A percentile compares a stretch with the other conserved stretches of the same genome.
Conservation (phyloP, 2,888 invertebrate genomes). For the Yponomeuta sedellus region DNA sequence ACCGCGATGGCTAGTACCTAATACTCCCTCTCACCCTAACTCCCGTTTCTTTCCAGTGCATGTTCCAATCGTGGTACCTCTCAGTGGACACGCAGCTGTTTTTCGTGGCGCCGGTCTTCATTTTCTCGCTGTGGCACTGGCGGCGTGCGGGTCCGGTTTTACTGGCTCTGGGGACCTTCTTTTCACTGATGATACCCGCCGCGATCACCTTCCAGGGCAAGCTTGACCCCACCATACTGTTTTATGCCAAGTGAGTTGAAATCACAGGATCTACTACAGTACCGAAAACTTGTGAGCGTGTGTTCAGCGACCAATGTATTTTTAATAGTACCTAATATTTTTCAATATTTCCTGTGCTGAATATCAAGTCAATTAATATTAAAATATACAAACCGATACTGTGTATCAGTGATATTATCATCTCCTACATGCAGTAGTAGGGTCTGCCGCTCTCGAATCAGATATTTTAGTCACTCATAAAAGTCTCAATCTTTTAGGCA, state of each 20-base stretch:
- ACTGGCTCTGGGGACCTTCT: slow-evolving; percentile 59
- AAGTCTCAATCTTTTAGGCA: too few species aligned
- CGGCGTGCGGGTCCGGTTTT: slow-evolving; percentile 74
- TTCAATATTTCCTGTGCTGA: not conserved
- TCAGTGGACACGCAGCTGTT: slow-evolving; percentile 80
- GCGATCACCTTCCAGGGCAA: slow-evolving; percentile 75
- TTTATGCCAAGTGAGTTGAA: slow-evolving; percentile 79
- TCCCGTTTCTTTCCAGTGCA: slow-evolving; percentile 71
- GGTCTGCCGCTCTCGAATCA: too few species aligned
- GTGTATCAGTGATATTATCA: too few species aligned
- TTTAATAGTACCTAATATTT: not conserved
- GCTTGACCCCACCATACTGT: slow-evolving; percentile 81
- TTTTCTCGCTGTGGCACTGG: slow-evolving; percentile 82
- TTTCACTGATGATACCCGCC: slow-evolving; percentile 74
- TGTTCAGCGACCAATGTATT: not conserved
- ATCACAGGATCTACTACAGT: not conserved
- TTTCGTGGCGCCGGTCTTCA: slow-evolving; percentile 80
- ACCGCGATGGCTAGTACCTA: not conserved
- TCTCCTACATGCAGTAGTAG: too few species aligned
- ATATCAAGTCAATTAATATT: too few species aligned
- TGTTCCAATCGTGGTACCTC: slow-evolving; percentile 85
- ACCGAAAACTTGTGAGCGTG: not conserved
- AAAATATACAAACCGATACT: too few species aligned
- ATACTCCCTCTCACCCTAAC: not conserved
- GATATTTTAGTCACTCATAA: too few species aligned